A percentile compares a stretch with the other conserved stretches of the same genome.
phyloP scores from a whole-genome alignment of 2,797 vertebrate species.

The Scomberomorus guttatus region DNA sequence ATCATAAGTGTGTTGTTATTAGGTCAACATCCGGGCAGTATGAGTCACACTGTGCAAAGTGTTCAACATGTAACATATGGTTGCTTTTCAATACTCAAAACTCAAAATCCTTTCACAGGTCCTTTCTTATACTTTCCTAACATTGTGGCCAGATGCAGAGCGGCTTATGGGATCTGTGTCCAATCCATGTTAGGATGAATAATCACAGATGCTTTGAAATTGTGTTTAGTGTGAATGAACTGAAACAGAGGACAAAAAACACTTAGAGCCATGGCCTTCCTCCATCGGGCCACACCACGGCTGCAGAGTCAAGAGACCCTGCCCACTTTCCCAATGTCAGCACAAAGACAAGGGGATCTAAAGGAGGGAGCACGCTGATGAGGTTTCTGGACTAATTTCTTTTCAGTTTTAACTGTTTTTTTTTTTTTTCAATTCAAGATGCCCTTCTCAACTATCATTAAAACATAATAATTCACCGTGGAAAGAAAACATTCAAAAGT shows the following conservation, averaged over 20 bases:
- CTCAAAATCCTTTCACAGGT: neutral
- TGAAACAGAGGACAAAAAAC: slow-evolving; percentile 2
- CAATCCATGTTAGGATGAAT: neutral
- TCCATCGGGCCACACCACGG: neutral
- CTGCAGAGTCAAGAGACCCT: slow-evolving; percentile 17
- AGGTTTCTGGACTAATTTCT: neutral
- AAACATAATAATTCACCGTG: neutral
- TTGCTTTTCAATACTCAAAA: neutral
- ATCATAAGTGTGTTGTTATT: neutral
- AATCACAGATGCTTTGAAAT: slow-evolving; percentile 1
- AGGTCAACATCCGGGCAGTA: neutral
- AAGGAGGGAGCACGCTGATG: neutral
- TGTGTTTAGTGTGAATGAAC: neutral
- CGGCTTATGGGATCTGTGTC: neutral
- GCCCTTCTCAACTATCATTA: neutral
- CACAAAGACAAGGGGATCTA: slow-evolving; percentile 2
- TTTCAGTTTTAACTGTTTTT: neutral
- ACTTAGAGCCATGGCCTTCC: neutral
- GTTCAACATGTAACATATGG: neutral
- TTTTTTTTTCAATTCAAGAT: neutral
- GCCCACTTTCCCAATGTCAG: slow-evolving; percentile 14
- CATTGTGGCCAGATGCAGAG: neutral
- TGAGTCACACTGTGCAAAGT: neutral
- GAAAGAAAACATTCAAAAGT: neutral
- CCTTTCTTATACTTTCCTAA: neutral